Base-by-base conservation (phyloP, 2,113 vertebrate species). In the Artemisiospiza belli region DNA sequence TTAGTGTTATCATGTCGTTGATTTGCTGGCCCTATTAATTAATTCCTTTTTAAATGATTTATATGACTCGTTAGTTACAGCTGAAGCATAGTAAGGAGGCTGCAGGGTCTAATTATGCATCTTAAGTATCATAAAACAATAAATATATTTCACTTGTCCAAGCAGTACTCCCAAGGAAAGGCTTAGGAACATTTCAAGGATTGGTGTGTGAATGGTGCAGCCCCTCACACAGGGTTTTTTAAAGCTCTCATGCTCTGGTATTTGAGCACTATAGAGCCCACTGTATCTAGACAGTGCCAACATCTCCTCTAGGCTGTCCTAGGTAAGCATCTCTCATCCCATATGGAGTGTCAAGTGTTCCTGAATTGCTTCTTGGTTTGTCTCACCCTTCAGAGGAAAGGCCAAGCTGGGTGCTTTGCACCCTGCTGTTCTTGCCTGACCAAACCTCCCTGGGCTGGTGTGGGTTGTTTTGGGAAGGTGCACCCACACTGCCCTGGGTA, bases 391-490 rank as follows among this genome's bases (percentile, higher is more conserved):
- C 24, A 14, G 20, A 25, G 62, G 12, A 24, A 41, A 79, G 37
- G 33, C 61, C 1, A 0, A 3, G 44, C 3, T 16, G 33, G 5
- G 2, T 47, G 9, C n/a, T 88, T n/a, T 16, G 10, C 58, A 21
- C 15, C 10, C 27, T 41, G 51, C 63, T 55, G 21, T 37, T 58
- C 35, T 46, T 35, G 18, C 63, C 75, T 66, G 47, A 35, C 57
- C 64, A 39, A 74, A 81, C 35, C 19, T 35, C 2, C 46, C 33
- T 35, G 61, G 39, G 16, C 49, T n/a, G n/a, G 37, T 7, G 4
- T 2, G 2, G 27, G 4, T 10, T 3, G 3, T 30, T 10, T 3
- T 33, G 58, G 62, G n/a, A 33, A 39, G 0, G 12, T 5, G 39
- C 31, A 23, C 5, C 3, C 2, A 1, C 20, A 2, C 35, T 54